phyloP scores from a whole-genome alignment of 2,113 vertebrate genomes.

The Boulengeromyrus knoepffleri region DNA sequence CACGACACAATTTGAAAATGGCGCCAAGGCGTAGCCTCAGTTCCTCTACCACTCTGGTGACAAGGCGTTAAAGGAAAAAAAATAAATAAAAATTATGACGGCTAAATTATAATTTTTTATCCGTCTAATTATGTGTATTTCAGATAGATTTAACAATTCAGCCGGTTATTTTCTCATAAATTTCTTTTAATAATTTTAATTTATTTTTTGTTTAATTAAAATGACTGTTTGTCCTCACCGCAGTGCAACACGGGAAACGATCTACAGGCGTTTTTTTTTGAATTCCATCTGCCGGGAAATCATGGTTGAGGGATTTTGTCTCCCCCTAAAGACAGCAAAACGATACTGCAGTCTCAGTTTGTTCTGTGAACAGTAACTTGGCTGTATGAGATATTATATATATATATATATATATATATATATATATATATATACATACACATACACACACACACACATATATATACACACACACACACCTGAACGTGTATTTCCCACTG shows the following conservation, averaged over 20 bases:
- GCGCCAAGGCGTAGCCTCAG: constrained; percentile 46
- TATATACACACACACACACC: too few species aligned
- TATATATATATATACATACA: too few species aligned
- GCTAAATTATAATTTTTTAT: constrained; percentile 22
- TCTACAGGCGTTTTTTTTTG: constrained; percentile 47
- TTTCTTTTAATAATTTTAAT: constrained; percentile 47
- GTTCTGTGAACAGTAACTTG: neutral
- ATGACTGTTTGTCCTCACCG: constrained; percentile 43
- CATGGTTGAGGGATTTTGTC: constrained; percentile 18
- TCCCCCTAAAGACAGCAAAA: constrained; percentile 26
- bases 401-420: too few species aligned
- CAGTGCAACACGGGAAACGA: constrained; percentile 51
- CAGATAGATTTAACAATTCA: neutral
- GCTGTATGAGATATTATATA: neutral
- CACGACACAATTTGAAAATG: constrained; percentile 56
- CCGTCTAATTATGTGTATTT: constrained; percentile 31
- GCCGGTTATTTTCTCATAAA: constrained; percentile 19
- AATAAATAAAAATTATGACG: constrained; percentile 49
- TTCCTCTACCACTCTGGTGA: constrained; percentile 37
- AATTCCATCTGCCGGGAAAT: constrained; percentile 37
- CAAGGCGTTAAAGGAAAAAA: constrained; percentile 36
- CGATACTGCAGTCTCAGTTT: neutral
- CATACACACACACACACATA: too few species aligned
- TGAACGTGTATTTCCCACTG: neutral
- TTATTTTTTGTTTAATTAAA: constrained; percentile 52